Percentiles rank a stretch among this genome's conserved stretches.
Evolutionary conservation across 2,797 vertebrate genomes (phyloP).

Genomic region (Melanotaenia boesemani): DNA sequence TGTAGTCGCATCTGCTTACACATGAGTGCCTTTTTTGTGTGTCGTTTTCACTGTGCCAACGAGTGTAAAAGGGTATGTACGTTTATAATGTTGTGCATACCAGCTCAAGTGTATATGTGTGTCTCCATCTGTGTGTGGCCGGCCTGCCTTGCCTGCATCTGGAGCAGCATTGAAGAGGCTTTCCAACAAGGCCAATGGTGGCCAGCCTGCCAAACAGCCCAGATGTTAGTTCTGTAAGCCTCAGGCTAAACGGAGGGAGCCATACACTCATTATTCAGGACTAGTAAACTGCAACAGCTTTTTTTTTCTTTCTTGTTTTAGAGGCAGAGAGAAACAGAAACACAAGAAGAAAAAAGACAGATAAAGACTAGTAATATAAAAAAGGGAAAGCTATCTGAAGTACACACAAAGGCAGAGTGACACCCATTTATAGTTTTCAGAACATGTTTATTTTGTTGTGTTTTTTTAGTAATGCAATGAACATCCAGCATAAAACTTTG

Average conservation of each 20-base stretch:
- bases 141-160: slow-evolving; percentile 98
- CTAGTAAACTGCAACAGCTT: slow-evolving; percentile 87
- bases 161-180: slow-evolving; percentile 94
- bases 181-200: slow-evolving; percentile 95
- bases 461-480: not conserved
- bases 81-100: slow-evolving; percentile 32
- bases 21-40: slow-evolving; percentile 47
- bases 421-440: not conserved
- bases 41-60: slow-evolving; percentile 27
- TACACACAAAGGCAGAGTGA: not conserved
- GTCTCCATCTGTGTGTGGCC: slow-evolving; percentile 71
- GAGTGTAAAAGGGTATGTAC: slow-evolving; percentile 32
- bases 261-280: slow-evolving; percentile 97
- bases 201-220: slow-evolving; percentile 97
- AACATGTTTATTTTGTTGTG: not conserved
- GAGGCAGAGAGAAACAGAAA: slow-evolving; percentile 20
- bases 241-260: slow-evolving; percentile 96
- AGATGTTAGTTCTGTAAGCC: slow-evolving; percentile 99
- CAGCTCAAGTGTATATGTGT: slow-evolving; percentile 42
- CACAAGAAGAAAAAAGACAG: slow-evolving; percentile 15
- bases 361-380: slow-evolving; percentile 14
- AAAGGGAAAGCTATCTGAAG: not conserved
- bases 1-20: slow-evolving; percentile 54
- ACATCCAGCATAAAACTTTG: not conserved
- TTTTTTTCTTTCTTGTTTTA: slow-evolving; percentile 20